Evolutionary conservation across 2,888 invertebrate species (phyloP), one percentile per base, ranked within the genome.

Genomic region (Mimas tiliae): DNA sequence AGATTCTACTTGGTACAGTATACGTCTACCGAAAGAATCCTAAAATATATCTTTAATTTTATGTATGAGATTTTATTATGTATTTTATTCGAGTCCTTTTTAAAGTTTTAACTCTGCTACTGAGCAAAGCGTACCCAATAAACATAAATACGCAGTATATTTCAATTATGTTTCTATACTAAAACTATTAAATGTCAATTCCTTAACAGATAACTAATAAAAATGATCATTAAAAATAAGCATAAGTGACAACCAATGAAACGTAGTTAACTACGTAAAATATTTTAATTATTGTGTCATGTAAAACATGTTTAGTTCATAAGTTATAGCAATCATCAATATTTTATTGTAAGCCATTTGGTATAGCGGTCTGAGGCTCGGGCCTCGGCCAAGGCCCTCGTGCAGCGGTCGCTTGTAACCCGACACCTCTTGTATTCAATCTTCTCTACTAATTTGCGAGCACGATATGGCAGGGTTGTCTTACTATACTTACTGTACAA

Each of bases 391-490:
- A 81, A 80, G 85, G 82, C 81, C 82, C 85, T 81, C 81, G 76
- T 68, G 65, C 74, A 76, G 71, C 79, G 74, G 79, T 73, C 82
- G 83, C 78, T 79, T 75, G 91, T 85, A 90, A 91, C 85, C 86
- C 79, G 86, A 91, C 84, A 90, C 91, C 87, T 86, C 85, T 85
- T 90, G 89, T 89, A 86, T 86, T 87, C 83, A 87, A 89, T 90
- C 87, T 86, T 86, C 86, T 81, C 84, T 86, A 87, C 87, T 88
- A 89, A 91, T 90, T 91, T 84, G 89, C 88, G 75, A 78, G 80
- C 77, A 73, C 72, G 72, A 69, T 68, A 67, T 65, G 62, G 58
- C 77, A 89, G 89, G 90, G 90, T 64, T 90, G 85, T 63, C 78
- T 58, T 12, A 3, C 1, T 6, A 4, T 38, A 14, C 6, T 34